phyloP scores from a whole-genome alignment of 2,888 invertebrate genomes.

The Amorpha juglandis region DNA sequence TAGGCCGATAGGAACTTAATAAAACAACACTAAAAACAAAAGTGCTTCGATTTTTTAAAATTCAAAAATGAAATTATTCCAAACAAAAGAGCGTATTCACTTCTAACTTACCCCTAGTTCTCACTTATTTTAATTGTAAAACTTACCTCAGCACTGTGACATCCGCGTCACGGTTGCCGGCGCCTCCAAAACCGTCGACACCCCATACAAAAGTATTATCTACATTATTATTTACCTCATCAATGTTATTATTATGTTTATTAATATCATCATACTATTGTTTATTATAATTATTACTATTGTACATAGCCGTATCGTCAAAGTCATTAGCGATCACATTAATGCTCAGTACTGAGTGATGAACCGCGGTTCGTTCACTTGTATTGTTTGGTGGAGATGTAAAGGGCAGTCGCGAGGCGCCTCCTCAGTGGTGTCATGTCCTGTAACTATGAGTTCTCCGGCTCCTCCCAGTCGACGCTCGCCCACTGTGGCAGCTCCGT shows the following conservation, averaged over 20 bases:
- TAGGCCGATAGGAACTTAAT: constrained; percentile 83
- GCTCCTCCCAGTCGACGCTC: constrained; percentile 91
- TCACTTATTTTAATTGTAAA: constrained; percentile 75
- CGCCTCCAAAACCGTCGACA: constrained; percentile 44
- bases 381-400: constrained; percentile 36
- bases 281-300: constrained; percentile 19
- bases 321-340: constrained; percentile 28
- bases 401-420: constrained; percentile 59
- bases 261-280: constrained; percentile 16
- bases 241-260: constrained; percentile 22
- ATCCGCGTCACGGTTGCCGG: constrained; percentile 34
- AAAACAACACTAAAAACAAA: constrained; percentile 45
- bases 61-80: constrained; percentile 18
- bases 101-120: constrained; percentile 60
- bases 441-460: constrained; percentile 81
- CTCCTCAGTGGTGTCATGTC: constrained; percentile 58
- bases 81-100: constrained; percentile 45
- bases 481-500: constrained; percentile 97
- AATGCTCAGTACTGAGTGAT: constrained; percentile 20
- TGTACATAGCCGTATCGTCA: constrained; percentile 19
- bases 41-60: constrained; percentile 55
- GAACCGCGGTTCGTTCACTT: constrained; percentile 20
- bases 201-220: constrained; percentile 22
- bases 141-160: constrained; percentile 66
- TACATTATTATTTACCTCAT: constrained; percentile 19